Percentiles rank a stretch among this genome's conserved stretches.
phyloP scores from a whole-genome alignment of 2,113 vertebrate genomes.

The Epinephelus fuscoguttatus region DNA sequence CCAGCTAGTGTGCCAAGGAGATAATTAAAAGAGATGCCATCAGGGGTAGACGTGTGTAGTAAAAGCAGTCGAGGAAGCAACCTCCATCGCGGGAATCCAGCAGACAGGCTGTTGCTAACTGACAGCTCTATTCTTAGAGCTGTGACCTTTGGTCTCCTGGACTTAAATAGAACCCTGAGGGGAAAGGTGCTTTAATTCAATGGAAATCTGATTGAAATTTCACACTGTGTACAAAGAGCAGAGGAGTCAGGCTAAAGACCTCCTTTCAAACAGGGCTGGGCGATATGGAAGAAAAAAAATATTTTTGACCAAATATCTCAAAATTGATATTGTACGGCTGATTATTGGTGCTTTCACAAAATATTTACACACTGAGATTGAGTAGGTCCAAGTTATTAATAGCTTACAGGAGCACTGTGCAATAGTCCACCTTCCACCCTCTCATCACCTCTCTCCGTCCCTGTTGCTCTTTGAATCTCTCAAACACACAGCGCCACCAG shows the following conservation, averaged over 20 bases:
- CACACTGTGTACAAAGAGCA: slow-evolving; percentile 12
- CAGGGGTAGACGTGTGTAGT: slow-evolving; percentile 48
- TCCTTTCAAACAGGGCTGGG: not conserved
- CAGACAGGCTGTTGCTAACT: slow-evolving; percentile 66
- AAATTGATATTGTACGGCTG: too few relatives aligned
- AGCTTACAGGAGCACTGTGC: too few relatives aligned
- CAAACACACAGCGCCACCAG: too few relatives aligned
- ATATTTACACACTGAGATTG: too few relatives aligned
- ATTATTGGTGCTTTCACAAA: too few relatives aligned
- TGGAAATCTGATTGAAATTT: slow-evolving; percentile 67
- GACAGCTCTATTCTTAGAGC: slow-evolving; percentile 72
- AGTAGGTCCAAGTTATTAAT: too few relatives aligned
- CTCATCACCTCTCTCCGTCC: too few relatives aligned
- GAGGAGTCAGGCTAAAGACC: not conserved
- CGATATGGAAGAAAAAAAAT: too few relatives aligned
- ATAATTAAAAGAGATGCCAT: slow-evolving; percentile 76
- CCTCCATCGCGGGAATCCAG: slow-evolving; percentile 64
- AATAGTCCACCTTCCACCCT: too few relatives aligned
- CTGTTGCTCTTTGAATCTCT: too few relatives aligned
- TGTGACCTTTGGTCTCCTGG: slow-evolving; percentile 66
- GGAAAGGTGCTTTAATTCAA: slow-evolving; percentile 66
- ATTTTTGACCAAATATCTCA: too few relatives aligned
- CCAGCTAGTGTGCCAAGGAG: slow-evolving; percentile 65
- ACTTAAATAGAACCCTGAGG: slow-evolving; percentile 64
- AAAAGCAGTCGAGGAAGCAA: slow-evolving; percentile 39